These are phyloP conservation scores for Megaustenia siamemsis DNA, from an alignment of 2,888 invertebrate genomes.

Conservation along the genomic window DNA sequence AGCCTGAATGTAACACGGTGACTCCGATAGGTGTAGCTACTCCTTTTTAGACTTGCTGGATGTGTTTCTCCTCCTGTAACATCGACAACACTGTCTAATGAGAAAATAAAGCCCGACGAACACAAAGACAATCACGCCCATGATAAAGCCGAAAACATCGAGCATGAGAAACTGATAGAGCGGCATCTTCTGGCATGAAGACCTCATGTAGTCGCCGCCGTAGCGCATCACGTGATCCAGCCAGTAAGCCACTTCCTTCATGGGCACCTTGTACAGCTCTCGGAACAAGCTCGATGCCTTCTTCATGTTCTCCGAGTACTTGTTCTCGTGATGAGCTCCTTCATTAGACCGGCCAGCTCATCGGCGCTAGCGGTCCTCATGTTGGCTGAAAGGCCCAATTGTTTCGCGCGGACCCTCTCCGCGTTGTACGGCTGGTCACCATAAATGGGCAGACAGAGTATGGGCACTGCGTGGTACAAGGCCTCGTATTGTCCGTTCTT, in stretches of 20 bases:
- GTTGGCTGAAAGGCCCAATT: constrained; percentile 15
- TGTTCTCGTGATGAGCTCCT: constrained; percentile 1
- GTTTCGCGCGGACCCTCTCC: constrained; percentile 48
- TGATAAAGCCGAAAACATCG: constrained; percentile 60
- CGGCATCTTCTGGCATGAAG: constrained; percentile 61
- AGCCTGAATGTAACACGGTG: no score
- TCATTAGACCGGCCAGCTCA: constrained; percentile 1
- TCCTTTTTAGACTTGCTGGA: neutral
- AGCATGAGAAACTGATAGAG: constrained; percentile 65
- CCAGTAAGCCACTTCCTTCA: constrained; percentile 65
- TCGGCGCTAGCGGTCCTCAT: constrained; percentile 2
- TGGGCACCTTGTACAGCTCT: constrained; percentile 57
- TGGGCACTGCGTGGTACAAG: constrained; percentile 58
- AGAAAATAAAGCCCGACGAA: neutral
- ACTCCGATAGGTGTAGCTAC: no score
- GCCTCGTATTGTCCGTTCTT: constrained; percentile 68
- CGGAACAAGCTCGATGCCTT: constrained; percentile 50
- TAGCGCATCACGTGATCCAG: constrained; percentile 68
- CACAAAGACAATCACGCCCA: constrained; percentile 1
- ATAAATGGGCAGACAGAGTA: neutral
- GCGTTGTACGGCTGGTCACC: constrained; percentile 59
- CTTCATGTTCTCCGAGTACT: constrained; percentile 51
- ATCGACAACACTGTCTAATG: neutral
- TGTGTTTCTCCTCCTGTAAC: neutral
- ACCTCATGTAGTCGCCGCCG: constrained; percentile 65